Percentiles rank a stretch among this genome's conserved stretches.
These are phyloP conservation scores for Euthynnus affinis DNA, from an alignment of 2,797 vertebrate genomes.

Conservation along the genomic window DNA sequence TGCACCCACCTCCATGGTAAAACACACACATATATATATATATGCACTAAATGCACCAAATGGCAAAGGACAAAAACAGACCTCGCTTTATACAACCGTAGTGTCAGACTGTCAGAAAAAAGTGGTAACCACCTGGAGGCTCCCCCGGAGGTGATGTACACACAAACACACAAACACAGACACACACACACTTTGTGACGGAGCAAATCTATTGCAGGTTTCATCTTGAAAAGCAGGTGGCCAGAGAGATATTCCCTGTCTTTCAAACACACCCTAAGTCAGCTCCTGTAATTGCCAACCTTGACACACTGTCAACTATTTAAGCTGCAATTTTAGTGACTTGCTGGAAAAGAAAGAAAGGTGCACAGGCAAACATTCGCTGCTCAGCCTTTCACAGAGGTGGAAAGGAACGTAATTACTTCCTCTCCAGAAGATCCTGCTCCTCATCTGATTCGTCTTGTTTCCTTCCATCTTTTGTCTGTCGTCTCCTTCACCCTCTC, in stretches of 20 bases:
- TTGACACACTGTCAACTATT: slow-evolving; percentile 61
- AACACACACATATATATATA: no score
- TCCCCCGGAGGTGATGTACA: slow-evolving; percentile 5
- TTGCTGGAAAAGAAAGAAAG: slow-evolving; percentile 47
- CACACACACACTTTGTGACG: slow-evolving; percentile 18
- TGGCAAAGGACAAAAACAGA: slow-evolving; percentile 22
- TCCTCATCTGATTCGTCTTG: slow-evolving; percentile 50
- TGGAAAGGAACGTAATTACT: slow-evolving; percentile 52
- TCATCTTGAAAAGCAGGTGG: slow-evolving; percentile 55
- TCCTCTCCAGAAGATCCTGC: slow-evolving; percentile 27
- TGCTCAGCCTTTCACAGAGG: slow-evolving; percentile 46
- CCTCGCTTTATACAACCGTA: slow-evolving; percentile 35
- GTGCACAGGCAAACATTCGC: slow-evolving; percentile 58
- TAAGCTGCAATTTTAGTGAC: slow-evolving; percentile 62
- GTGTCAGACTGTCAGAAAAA: slow-evolving; percentile 36
- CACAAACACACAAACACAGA: background rate
- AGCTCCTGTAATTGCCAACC: slow-evolving; percentile 54
- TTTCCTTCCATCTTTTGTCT: slow-evolving; percentile 47
- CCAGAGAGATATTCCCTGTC: slow-evolving; percentile 41
- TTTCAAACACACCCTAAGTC: slow-evolving; percentile 30
- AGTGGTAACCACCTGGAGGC: slow-evolving; percentile 47
- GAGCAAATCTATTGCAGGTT: slow-evolving; percentile 32
- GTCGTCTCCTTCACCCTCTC: slow-evolving; percentile 14
- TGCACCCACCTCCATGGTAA: background rate
- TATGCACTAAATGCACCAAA: background rate